Percentiles rank a stretch among this genome's conserved stretches.
Evolutionary conservation across 2,113 vertebrate genomes (phyloP).

Genomic region (Axis porcinus): DNA sequence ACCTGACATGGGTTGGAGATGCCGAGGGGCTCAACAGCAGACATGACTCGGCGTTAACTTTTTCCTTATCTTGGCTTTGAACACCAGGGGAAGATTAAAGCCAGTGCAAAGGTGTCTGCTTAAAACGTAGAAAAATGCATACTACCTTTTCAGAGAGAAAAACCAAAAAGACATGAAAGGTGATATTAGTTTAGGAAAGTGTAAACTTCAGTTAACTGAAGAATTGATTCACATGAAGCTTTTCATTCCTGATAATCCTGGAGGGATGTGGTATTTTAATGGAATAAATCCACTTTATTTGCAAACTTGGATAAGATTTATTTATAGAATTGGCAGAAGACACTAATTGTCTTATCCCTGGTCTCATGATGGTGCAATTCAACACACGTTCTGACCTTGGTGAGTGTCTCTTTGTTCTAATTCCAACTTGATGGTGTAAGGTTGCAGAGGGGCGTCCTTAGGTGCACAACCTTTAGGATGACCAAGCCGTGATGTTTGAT

Average conservation of each 20-base stretch:
- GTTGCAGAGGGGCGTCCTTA: neutral
- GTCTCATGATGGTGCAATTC: neutral
- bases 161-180: neutral
- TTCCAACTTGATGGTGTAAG: neutral
- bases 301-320: neutral
- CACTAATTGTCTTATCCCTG: neutral
- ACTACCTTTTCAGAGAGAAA: neutral
- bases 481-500: accelerated
- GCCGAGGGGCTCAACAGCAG: neutral
- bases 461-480: neutral
- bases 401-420: neutral
- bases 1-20: accelerated
- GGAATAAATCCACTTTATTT: neutral
- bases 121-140: neutral
- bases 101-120: neutral
- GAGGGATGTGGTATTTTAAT: neutral
- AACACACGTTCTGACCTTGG: neutral
- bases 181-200: neutral
- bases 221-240: neutral
- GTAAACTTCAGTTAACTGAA: neutral
- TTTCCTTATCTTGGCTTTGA: neutral
- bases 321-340: neutral
- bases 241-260: neutral
- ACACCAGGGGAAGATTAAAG: neutral
- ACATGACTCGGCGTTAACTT: accelerated